These are phyloP conservation scores for Notothenia rossii DNA, from an alignment of 2,113 vertebrate species.

Conservation along the genomic window DNA sequence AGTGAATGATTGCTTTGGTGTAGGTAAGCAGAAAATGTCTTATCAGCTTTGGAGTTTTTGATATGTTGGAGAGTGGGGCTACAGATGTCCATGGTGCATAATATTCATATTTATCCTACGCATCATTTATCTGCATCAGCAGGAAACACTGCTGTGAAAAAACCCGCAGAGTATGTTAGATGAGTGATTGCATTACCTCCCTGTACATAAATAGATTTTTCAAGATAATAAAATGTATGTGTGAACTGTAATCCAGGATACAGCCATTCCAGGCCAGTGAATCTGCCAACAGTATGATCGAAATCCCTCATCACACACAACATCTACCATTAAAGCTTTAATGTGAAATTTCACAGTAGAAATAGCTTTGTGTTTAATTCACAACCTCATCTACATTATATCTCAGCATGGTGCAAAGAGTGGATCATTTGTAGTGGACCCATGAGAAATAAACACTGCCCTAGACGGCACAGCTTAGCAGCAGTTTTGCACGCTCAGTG, in stretches of 20 bases:
- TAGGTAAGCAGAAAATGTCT: conserved; percentile 48
- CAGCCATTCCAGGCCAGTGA: conserved; percentile 26
- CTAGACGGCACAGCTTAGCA: conserved; percentile 40
- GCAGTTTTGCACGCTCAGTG: conserved; percentile 38
- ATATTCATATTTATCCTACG: conserved; percentile 58
- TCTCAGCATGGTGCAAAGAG: conserved; percentile 26
- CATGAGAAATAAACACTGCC: conserved; percentile 57
- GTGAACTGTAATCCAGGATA: conserved; percentile 32
- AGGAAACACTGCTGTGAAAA: conserved; percentile 41
- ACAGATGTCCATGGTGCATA: conserved; percentile 71
- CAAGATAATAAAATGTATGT: conserved; percentile 56
- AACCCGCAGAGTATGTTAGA: conserved; percentile 16
- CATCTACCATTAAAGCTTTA: conserved; percentile 49
- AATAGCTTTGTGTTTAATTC: conserved; percentile 55
- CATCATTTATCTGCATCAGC: conserved; percentile 66
- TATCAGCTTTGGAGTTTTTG: conserved; percentile 39
- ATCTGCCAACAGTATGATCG: conserved; percentile 9
- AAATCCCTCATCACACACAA: conserved; percentile 40
- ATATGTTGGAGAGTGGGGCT: conserved; percentile 27
- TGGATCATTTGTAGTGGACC: conserved; percentile 36
- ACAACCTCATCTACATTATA: conserved; percentile 13
- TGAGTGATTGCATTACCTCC: conserved; percentile 52
- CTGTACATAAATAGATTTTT: conserved; percentile 49
- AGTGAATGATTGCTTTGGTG: conserved; percentile 40
- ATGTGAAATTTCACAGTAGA: conserved; percentile 47